Percentiles rank a stretch among this genome's conserved stretches.
phyloP scores from a whole-genome alignment of 2,113 vertebrate genomes.

The Callipepla californica region DNA sequence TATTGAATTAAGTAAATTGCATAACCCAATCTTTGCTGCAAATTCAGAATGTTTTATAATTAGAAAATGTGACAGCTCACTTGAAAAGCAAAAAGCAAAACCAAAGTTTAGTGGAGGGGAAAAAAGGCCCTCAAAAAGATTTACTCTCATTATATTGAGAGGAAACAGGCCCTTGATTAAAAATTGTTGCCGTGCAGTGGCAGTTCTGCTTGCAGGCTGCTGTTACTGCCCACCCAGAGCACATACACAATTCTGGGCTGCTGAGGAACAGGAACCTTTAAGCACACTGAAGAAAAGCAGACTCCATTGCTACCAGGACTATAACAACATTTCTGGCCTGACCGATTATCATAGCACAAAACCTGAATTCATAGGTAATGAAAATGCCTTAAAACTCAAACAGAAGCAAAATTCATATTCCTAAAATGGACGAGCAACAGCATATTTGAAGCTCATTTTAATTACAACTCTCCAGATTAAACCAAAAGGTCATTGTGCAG shows the following conservation, averaged over 20 bases:
- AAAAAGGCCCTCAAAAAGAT: neutral
- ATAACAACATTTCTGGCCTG: neutral
- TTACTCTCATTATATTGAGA: neutral
- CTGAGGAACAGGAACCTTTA: neutral
- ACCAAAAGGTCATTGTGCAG: neutral
- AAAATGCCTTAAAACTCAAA: neutral
- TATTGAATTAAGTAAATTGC: constrained; percentile 1
- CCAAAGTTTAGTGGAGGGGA: neutral
- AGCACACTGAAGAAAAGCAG: constrained; percentile 2
- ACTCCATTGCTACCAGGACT: neutral
- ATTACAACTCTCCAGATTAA: neutral
- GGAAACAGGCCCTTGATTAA: constrained; percentile 10
- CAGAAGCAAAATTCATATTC: neutral
- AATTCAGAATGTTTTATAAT: constrained; percentile 41
- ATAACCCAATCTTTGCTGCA: constrained; percentile 21
- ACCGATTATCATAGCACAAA: neutral
- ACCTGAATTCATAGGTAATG: neutral
- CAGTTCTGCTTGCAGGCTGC: neutral
- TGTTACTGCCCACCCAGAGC: neutral
- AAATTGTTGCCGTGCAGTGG: constrained; percentile 2
- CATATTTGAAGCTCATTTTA: neutral
- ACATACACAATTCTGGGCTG: neutral
- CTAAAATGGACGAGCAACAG: neutral
- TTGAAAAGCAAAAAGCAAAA: constrained; percentile 50
- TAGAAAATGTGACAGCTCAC: constrained; percentile 47